Base-by-base conservation (phyloP, 2,888 invertebrate species). In the Drosophila limbata region DNA sequence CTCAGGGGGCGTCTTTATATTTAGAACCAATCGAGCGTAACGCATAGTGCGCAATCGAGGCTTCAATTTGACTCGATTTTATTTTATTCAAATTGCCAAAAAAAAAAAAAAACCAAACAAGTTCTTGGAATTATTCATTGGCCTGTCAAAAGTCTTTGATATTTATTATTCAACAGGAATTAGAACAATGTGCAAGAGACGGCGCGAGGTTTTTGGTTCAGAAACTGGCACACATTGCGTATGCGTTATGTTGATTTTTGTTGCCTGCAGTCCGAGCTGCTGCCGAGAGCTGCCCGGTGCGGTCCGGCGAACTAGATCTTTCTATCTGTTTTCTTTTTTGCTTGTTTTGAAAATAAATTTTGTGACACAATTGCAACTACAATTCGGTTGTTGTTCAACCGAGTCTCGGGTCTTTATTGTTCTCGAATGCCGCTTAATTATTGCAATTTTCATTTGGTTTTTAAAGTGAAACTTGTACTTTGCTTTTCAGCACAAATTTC, bases 331-430 rank as follows among this genome's bases (percentile, higher is more conserved):
- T 19, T 52, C 25, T 21, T 35, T 39, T 45, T 60, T 25, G 66
- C 69, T 72, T 81, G 63, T 69, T 69, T 82, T 84, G 67, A 85
- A 84, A 81, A 83, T 86, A 79, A 56, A 84, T 72, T 65, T 68
- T 67, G 67, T 79, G 86, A 81, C 86, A 86, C 86, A 85, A 78
- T 79, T 81, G 65, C 71, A 66, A 56, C 39, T 51, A 25, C 53
- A 57, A 50, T 47, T 72, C 11, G 17, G 35, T 50, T 50, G 17
- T 28, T 35, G 5, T 50, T 28, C 50, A n/a, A 17, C 19, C 31
- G 47, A 28, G 11, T n/a, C 42, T 42, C 42, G 66, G 55, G 69
- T 73, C 64, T 56, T 51, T 73, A 64, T 40, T 28, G 40, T 17
- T n/a, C 13, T 10, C 19, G 71, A 25, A 33, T 53, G 39, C 57